These are phyloP conservation scores for Odontothrips loti DNA, from an alignment of 2,888 invertebrate species.

Conservation along the genomic window DNA sequence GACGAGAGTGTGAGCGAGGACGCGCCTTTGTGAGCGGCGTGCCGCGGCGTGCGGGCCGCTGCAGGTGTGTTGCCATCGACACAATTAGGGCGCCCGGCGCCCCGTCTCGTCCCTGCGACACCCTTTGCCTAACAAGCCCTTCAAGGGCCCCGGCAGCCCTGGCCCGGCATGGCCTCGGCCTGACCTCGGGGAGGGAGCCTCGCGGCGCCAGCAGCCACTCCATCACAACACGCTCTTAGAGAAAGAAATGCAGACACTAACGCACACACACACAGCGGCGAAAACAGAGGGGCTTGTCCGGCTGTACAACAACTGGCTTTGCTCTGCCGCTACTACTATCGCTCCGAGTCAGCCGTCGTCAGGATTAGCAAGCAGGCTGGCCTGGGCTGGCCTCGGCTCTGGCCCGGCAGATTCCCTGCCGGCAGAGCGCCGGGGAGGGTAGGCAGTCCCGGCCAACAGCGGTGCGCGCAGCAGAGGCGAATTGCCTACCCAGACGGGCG, in stretches of 20 bases:
- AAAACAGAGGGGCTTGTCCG: neutral
- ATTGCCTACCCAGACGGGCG: neutral
- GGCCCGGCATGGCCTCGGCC: neutral
- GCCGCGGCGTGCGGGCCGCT: too few relatives aligned
- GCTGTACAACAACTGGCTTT: neutral
- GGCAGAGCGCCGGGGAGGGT: neutral
- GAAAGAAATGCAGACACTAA: too few relatives aligned
- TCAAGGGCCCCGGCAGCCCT: neutral
- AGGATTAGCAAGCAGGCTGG: too few relatives aligned
- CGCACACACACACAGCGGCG: neutral
- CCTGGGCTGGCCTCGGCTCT: too few relatives aligned
- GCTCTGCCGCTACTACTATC: neutral
- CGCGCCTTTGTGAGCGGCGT: too few relatives aligned
- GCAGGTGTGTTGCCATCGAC: too few relatives aligned
- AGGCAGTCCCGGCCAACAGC: neutral
- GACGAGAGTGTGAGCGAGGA: too few relatives aligned
- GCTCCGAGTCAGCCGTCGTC: neutral
- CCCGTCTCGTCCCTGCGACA: neutral
- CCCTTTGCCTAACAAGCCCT: neutral
- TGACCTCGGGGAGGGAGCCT: neutral
- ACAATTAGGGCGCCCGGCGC: too few relatives aligned
- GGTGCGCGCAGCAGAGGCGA: neutral
- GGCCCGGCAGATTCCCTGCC: too few relatives aligned
- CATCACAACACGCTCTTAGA: neutral
- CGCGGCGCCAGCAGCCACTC: neutral